These are phyloP conservation scores for Alosa alosa DNA, from an alignment of 2,113 vertebrate species.

Conservation along the genomic window DNA sequence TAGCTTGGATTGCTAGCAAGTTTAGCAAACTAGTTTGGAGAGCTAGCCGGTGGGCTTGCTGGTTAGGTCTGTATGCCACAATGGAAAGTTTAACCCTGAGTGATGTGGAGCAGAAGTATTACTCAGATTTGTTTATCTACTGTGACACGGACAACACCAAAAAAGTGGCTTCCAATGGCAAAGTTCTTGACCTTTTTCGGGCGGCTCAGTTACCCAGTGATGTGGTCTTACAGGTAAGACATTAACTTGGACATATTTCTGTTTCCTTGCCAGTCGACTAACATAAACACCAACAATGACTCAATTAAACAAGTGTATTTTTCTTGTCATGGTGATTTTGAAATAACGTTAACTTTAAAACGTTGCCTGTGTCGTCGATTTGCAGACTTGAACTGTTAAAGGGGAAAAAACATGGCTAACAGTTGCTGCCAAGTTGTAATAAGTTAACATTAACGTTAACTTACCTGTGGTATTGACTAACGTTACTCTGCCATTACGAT, in stretches of 20 bases:
- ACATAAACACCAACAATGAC: background rate
- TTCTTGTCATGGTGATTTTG: background rate
- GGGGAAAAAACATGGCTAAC: background rate
- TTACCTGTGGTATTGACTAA: background rate
- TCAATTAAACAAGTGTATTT: too few species aligned
- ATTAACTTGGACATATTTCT: slow-evolving; percentile 35
- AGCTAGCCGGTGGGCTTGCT: slow-evolving; percentile 29
- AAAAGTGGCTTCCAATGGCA: slow-evolving; percentile 90
- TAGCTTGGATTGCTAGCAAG: slow-evolving; percentile 53
- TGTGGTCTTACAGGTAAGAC: slow-evolving; percentile 88
- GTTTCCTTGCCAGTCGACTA: background rate
- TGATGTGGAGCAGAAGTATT: slow-evolving; percentile 95
- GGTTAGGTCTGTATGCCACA: slow-evolving; percentile 46
- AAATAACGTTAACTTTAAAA: too few species aligned
- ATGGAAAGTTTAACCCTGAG: slow-evolving; percentile 95
- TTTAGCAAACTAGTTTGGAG: slow-evolving; percentile 47
- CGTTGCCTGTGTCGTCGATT: background rate
- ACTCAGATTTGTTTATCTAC: slow-evolving; percentile 93
- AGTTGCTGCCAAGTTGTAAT: background rate
- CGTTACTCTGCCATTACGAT: background rate
- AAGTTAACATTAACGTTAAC: background rate
- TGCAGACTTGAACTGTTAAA: background rate
- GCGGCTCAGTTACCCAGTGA: slow-evolving; percentile 94
- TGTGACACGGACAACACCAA: slow-evolving; percentile 97
- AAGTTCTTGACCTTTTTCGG: slow-evolving; percentile 93